These are phyloP conservation scores for Rhipidura dahli DNA, from an alignment of 2,113 vertebrate species.

Conservation along the genomic window DNA sequence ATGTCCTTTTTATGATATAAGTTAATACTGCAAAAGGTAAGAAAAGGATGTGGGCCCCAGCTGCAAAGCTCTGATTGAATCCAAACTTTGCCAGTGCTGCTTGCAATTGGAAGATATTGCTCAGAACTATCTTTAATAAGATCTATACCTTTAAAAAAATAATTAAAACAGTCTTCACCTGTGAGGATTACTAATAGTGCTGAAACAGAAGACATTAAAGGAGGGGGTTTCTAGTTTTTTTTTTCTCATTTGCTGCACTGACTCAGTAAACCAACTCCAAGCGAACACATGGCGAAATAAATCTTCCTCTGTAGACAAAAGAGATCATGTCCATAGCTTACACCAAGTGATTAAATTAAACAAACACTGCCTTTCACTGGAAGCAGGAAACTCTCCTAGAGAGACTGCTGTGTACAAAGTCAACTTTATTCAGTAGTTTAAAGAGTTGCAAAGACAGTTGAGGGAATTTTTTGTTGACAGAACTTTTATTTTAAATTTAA, in stretches of 20 bases:
- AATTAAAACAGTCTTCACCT: neutral
- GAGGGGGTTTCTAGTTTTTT: neutral
- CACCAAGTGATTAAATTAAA: neutral
- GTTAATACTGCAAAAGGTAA: neutral
- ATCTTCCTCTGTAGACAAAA: neutral
- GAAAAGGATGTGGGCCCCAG: neutral
- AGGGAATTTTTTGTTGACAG: neutral
- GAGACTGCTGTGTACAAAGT: neutral
- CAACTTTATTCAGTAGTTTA: neutral
- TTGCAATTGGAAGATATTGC: neutral
- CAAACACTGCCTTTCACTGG: neutral
- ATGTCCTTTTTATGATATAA: neutral
- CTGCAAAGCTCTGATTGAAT: slow-evolving; percentile 29
- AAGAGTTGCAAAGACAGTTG: neutral
- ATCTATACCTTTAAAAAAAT: neutral
- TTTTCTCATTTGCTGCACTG: neutral
- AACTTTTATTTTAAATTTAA: neutral
- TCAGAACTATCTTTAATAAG: neutral
- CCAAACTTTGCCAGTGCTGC: neutral
- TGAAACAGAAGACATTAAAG: neutral
- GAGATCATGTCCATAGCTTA: neutral
- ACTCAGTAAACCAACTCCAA: neutral
- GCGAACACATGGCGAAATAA: neutral
- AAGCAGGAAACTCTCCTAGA: neutral
- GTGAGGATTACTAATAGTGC: neutral